A percentile compares a stretch with the other conserved stretches of the same genome.
Evolutionary conservation across 2,888 invertebrate species (phyloP).

Genomic region (Erebia aethiops): DNA sequence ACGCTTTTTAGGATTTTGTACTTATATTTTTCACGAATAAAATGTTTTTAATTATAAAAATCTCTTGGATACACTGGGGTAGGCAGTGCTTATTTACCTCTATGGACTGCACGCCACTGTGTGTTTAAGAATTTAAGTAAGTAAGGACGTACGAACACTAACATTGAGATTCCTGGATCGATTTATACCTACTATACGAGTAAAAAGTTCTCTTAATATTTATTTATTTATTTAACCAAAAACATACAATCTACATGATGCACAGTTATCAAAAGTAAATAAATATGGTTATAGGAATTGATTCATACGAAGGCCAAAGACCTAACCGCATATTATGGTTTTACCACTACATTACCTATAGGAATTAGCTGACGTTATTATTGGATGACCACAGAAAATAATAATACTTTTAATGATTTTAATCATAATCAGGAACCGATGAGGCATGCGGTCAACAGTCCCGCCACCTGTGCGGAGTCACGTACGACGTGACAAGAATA

Average conservation of each 20-base stretch:
- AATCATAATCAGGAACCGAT: conserved; percentile 21
- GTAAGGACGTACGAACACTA: not conserved
- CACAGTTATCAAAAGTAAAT: too few relatives aligned
- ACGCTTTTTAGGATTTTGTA: too few relatives aligned
- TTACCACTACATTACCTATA: not conserved
- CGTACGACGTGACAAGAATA: conserved; percentile 54
- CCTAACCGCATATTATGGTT: not conserved
- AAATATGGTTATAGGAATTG: conserved; percentile 8
- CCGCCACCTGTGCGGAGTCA: conserved; percentile 42
- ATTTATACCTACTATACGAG: conserved; percentile 10
- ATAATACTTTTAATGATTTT: not conserved
- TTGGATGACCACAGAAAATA: conserved; percentile 23
- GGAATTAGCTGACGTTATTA: conserved; percentile 22
- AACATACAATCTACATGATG: too few relatives aligned
- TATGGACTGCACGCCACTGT: too few relatives aligned
- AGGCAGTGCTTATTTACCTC: too few relatives aligned
- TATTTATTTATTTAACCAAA: too few relatives aligned
- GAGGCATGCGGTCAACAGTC: conserved; percentile 41
- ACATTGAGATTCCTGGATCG: not conserved
- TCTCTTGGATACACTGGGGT: too few relatives aligned
- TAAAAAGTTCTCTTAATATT: not conserved
- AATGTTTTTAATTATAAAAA: too few relatives aligned
- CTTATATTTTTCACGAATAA: too few relatives aligned
- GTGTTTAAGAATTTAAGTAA: not conserved
- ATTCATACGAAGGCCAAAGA: conserved; percentile 14